phyloP scores from a whole-genome alignment of 2,113 vertebrate species.

The Rattus rattus region DNA sequence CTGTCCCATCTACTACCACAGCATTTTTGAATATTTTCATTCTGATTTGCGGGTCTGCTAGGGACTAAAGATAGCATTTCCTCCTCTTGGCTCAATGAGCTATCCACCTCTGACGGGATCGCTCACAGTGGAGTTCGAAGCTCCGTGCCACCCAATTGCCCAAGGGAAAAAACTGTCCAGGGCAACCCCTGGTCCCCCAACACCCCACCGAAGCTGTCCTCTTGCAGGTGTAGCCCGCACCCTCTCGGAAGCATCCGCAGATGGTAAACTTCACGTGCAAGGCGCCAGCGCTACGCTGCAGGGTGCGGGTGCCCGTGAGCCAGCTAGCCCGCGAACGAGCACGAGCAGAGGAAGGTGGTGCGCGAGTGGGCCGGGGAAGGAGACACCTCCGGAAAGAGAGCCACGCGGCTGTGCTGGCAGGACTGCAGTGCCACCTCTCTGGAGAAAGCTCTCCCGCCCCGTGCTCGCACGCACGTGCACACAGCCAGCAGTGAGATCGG shows the following conservation, averaged over 20 bases:
- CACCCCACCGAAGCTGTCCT: slow-evolving; percentile 52
- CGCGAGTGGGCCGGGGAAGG: not conserved
- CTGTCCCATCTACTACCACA: slow-evolving; percentile 82
- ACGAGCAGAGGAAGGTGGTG: not conserved
- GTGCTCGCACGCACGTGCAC: slow-evolving; percentile 61
- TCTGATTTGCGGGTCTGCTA: not conserved
- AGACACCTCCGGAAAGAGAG: not conserved
- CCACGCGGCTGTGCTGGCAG: not conserved
- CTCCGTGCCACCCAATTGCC: not conserved
- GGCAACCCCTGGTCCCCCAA: not conserved
- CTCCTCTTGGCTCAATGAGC: not conserved
- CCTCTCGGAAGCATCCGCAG: slow-evolving; percentile 3
- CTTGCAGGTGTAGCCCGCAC: slow-evolving; percentile 14
- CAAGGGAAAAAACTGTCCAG: not conserved
- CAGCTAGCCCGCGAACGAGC: not conserved
- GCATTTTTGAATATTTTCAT: not conserved
- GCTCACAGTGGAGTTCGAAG: not conserved
- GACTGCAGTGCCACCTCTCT: slow-evolving; percentile 43
- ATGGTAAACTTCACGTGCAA: slow-evolving; percentile 35
- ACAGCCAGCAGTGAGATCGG: not conserved
- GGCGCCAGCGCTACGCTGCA: slow-evolving; percentile 60
- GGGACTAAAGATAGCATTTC: not conserved
- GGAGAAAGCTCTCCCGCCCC: slow-evolving; percentile 32
- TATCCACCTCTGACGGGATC: not conserved
- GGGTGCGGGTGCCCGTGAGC: slow-evolving; percentile 78